Evolutionary conservation across 64 coral and sea anemone genomes (phyloP).

Genomic region (Cladopsammia gracilis): DNA sequence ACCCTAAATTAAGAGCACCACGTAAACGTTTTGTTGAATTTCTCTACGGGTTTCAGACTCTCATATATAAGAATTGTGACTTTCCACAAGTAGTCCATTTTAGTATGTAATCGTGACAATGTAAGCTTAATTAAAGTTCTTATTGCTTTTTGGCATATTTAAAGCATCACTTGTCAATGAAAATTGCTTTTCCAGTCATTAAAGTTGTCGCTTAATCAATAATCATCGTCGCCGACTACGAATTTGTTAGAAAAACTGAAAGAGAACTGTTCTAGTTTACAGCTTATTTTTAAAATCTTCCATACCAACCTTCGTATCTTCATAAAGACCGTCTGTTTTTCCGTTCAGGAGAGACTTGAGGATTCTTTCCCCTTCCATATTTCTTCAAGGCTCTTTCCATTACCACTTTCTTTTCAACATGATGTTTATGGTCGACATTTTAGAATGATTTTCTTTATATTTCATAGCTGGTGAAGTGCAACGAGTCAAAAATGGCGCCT

Average conservation of each 20-base stretch:
- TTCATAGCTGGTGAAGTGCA: background rate
- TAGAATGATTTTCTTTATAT: background rate
- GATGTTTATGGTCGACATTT: background rate
- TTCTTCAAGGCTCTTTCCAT: background rate
- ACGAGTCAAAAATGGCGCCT: slow-evolving; percentile 48
- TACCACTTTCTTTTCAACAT: background rate
- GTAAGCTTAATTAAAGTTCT: too few species aligned
- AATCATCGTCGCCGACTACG: too few species aligned
- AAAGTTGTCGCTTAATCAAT: too few species aligned
- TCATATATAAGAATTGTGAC: too few species aligned
- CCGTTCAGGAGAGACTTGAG: slow-evolving; percentile 55
- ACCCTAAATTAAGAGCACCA: too few species aligned
- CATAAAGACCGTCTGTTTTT: slow-evolving; percentile 54
- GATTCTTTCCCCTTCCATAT: slow-evolving; percentile 71
- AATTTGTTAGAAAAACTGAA: background rate
- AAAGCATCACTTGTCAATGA: too few species aligned
- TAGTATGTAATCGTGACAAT: too few species aligned
- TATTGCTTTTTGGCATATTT: too few species aligned
- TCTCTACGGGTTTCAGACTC: too few species aligned
- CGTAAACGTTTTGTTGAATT: too few species aligned
- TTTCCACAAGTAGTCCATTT: too few species aligned
- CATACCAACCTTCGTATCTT: slow-evolving; percentile 60
- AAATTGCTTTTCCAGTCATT: too few species aligned
- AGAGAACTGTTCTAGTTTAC: background rate
- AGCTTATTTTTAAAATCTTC: background rate